A percentile compares a stretch with the other conserved stretches of the same genome.
Evolutionary conservation across 2,113 vertebrate species (phyloP).

Genomic region (Shinisaurus crocodilurus): DNA sequence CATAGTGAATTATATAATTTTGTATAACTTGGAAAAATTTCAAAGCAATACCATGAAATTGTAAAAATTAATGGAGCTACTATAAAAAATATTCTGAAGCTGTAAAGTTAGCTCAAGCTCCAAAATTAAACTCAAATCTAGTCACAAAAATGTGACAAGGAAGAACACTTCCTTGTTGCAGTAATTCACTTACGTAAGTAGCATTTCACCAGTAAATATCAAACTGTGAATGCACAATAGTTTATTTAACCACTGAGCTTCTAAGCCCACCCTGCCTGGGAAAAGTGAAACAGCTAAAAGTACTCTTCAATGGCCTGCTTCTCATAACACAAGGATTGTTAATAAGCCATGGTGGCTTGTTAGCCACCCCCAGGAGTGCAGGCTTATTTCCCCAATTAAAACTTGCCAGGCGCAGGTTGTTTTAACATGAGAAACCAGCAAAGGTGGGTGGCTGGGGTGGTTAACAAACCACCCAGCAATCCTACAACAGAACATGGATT

Average conservation of each 20-base stretch:
- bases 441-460: no score
- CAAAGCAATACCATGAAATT: no score
- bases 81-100: background rate
- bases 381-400: no score
- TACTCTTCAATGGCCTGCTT: no score
- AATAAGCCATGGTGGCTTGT: no score
- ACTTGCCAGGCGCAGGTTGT: no score
- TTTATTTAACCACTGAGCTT: background rate
- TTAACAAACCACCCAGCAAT: no score
- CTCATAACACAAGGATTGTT: no score
- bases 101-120: background rate
- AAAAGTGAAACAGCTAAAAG: background rate
- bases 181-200: background rate
- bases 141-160: background rate
- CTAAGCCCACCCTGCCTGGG: background rate
- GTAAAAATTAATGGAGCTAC: background rate
- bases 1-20: background rate
- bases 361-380: no score
- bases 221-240: background rate
- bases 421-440: no score
- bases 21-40: background rate
- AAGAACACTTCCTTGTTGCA: background rate
- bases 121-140: background rate
- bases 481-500: no score
- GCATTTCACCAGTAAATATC: background rate